Percentiles rank a stretch among this genome's conserved stretches.
These are phyloP conservation scores for Frankliniella intonsa DNA, from an alignment of 2,888 invertebrate genomes.

Conservation along the genomic window DNA sequence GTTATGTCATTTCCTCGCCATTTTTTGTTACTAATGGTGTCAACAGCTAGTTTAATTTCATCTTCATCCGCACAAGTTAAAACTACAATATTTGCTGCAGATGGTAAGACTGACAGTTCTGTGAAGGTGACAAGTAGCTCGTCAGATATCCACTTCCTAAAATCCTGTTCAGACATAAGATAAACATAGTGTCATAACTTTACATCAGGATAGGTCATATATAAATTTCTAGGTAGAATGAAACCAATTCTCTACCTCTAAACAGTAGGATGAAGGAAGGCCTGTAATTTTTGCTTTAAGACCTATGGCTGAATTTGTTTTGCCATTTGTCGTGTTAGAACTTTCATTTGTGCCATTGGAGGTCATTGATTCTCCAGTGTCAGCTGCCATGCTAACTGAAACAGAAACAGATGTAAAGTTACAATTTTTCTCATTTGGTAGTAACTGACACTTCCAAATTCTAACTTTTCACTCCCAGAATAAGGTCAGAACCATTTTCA, in stretches of 20 bases:
- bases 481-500: too few relatives aligned
- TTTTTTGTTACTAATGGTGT: not conserved
- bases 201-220: not conserved
- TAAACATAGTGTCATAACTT: not conserved
- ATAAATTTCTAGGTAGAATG: not conserved
- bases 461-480: too few relatives aligned
- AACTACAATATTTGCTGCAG: constrained; percentile 6
- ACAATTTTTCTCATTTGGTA: not conserved
- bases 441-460: too few relatives aligned
- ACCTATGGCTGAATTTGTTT: not conserved
- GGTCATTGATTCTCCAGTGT: not conserved
- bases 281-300: not conserved
- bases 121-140: not conserved
- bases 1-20: constrained; percentile 21
- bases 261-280: not conserved
- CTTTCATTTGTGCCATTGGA: not conserved
- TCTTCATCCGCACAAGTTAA: constrained; percentile 3
- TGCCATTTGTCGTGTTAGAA: not conserved
- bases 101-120: not conserved
- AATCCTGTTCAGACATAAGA: not conserved
- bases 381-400: not conserved
- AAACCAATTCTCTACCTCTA: not conserved
- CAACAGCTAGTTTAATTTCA: not conserved
- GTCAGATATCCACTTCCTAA: not conserved
- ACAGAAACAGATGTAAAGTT: not conserved